Percentiles rank a stretch among this genome's conserved stretches.
Conservation (phyloP, 2,113 vertebrate species). For the Polypterus senegalus region DNA sequence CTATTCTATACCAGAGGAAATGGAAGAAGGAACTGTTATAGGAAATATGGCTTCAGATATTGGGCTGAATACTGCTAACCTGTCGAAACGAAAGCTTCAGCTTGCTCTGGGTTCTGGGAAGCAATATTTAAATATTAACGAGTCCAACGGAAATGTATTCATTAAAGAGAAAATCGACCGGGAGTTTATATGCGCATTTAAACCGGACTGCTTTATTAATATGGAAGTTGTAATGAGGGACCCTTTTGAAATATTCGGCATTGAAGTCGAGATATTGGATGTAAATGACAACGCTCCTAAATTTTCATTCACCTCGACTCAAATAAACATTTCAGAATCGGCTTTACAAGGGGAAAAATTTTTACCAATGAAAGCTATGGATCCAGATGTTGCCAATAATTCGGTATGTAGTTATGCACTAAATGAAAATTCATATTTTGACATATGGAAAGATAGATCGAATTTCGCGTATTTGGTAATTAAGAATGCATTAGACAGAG, state of each 20-base stretch:
- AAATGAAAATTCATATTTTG: background rate
- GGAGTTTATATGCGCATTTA: background rate
- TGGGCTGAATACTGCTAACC: background rate
- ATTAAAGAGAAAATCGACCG: background rate
- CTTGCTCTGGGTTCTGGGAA: background rate
- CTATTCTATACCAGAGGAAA: conserved; percentile 1
- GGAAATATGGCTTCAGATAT: background rate
- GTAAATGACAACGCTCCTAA: conserved; percentile 25
- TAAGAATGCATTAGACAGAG: too few relatives aligned
- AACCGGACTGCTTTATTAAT: background rate
- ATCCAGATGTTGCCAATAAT: background rate
- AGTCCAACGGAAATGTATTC: background rate
- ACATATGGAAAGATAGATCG: conserved; percentile 13
- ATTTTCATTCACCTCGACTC: conserved; percentile 11
- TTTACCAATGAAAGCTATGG: background rate
- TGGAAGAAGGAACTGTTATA: conserved; percentile 2
- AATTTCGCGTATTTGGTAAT: background rate
- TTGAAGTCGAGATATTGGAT: conserved; percentile 25
- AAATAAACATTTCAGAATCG: background rate
- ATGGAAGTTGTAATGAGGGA: background rate
- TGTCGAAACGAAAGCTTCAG: background rate
- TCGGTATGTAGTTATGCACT: conserved; percentile 15
- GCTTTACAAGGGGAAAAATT: background rate
- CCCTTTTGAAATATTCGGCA: background rate
- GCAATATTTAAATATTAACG: background rate